phyloP scores from a whole-genome alignment of 2,888 invertebrate species.

The Coremacera marginata region DNA sequence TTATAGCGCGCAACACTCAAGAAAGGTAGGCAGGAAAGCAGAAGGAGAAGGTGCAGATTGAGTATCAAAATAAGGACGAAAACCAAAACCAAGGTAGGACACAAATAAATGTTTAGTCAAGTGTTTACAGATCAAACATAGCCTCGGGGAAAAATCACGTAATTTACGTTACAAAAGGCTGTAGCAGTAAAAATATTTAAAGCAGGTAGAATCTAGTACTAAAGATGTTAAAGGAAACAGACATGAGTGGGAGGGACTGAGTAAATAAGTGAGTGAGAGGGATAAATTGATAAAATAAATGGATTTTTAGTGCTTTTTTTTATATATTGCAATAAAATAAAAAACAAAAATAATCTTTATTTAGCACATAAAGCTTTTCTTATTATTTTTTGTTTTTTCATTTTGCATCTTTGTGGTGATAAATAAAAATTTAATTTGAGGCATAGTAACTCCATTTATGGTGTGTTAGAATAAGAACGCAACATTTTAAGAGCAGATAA shows the following conservation, averaged over 20 bases:
- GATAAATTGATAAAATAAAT: background rate
- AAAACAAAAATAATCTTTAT: too few relatives aligned
- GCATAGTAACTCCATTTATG: too few relatives aligned
- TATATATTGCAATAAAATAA: background rate
- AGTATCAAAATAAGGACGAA: background rate
- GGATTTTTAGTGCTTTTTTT: background rate
- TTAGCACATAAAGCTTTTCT: too few relatives aligned
- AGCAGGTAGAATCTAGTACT: background rate
- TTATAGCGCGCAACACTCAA: background rate
- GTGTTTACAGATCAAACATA: conserved; percentile 36
- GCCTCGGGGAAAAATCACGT: conserved; percentile 34
- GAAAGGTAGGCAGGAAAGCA: too few relatives aligned
- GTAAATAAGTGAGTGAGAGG: background rate
- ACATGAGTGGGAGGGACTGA: background rate
- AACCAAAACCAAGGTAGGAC: background rate
- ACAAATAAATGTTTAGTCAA: conserved; percentile 32
- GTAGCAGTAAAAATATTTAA: conserved; percentile 6
- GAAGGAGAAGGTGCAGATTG: background rate
- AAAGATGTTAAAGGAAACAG: background rate
- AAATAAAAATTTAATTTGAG: too few relatives aligned
- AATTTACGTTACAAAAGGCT: conserved; percentile 6
- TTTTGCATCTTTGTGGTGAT: too few relatives aligned
- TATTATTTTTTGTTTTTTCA: too few relatives aligned
- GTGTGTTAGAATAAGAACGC: too few relatives aligned
- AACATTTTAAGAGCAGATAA: too few relatives aligned